Conservation (phyloP, 1,140 invertebrate species). For the Nylanderia fulva region DNA sequence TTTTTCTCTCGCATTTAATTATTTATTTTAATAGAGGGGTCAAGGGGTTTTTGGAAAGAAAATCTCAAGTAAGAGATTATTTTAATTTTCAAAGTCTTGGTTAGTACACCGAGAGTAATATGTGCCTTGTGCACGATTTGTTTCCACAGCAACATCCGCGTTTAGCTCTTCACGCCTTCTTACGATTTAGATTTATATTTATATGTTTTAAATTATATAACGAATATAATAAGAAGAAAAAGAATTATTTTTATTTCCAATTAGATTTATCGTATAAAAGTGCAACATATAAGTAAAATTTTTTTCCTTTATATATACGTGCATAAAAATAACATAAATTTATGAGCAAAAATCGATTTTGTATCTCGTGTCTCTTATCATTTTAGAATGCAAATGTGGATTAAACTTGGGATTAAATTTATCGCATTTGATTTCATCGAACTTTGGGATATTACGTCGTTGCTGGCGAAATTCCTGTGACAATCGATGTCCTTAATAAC, state of each 20-base stretch:
- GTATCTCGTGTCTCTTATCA: background rate
- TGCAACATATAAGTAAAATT: background rate
- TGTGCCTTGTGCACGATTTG: too few species aligned
- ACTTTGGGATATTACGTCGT: conserved; percentile 26
- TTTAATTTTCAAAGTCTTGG: too few species aligned
- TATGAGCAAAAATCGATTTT: background rate
- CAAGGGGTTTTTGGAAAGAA: too few species aligned
- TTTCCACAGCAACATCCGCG: too few species aligned
- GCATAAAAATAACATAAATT: background rate
- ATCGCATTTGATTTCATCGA: conserved; percentile 5
- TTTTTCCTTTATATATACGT: background rate
- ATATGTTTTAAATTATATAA: background rate
- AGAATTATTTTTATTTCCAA: background rate
- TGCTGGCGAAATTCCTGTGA: conserved; percentile 26
- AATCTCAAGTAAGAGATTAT: too few species aligned
- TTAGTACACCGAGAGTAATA: too few species aligned
- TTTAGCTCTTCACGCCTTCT: too few species aligned
- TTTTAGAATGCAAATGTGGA: background rate
- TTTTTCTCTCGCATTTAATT: too few species aligned
- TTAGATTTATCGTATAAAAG: background rate
- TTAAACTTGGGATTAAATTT: conserved; percentile 8
- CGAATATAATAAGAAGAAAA: background rate
- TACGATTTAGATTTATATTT: too few species aligned
- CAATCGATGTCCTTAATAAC: conserved; percentile 48
- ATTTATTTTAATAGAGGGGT: too few species aligned